phyloP scores from a whole-genome alignment of 2,888 invertebrate genomes.

The Nudaria mundana region DNA sequence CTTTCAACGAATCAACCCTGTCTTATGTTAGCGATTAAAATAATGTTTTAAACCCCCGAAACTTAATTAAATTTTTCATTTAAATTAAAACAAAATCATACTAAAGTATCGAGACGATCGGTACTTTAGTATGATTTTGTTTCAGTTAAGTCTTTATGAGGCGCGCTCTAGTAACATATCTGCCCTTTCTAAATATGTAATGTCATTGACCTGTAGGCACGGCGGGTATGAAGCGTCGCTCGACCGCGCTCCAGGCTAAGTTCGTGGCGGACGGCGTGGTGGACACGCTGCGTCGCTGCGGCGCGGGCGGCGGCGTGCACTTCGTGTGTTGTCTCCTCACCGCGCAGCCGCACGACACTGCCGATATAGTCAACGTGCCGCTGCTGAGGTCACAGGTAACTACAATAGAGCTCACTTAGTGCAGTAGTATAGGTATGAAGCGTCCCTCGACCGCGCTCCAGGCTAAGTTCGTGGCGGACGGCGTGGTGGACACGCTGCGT shows the following conservation, averaged over 20 bases:
- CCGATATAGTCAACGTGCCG: conserved; percentile 88
- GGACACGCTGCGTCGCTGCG: conserved; percentile 93
- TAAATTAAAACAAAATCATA: no score
- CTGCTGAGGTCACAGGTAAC: conserved; percentile 91
- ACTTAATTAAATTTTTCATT: no score
- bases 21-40: no score
- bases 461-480: not conserved
- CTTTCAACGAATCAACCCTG: no score
- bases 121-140: no score
- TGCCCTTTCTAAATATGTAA: no score
- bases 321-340: conserved; percentile 93
- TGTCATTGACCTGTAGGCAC: conserved; percentile 56
- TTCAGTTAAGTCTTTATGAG: not conserved
- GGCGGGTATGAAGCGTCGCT: conserved; percentile 89
- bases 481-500: not conserved
- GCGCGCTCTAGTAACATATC: no score
- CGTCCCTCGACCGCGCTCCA: no score
- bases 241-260: conserved; percentile 88
- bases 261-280: conserved; percentile 93
- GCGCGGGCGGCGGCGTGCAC: conserved; percentile 84
- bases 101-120: no score
- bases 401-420: no score
- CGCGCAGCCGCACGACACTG: conserved; percentile 78
- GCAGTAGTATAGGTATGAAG: no score
- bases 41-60: no score